Evolutionary conservation across 2,113 vertebrate species (phyloP).

Genomic region (Ailuropoda melanoleuca): DNA sequence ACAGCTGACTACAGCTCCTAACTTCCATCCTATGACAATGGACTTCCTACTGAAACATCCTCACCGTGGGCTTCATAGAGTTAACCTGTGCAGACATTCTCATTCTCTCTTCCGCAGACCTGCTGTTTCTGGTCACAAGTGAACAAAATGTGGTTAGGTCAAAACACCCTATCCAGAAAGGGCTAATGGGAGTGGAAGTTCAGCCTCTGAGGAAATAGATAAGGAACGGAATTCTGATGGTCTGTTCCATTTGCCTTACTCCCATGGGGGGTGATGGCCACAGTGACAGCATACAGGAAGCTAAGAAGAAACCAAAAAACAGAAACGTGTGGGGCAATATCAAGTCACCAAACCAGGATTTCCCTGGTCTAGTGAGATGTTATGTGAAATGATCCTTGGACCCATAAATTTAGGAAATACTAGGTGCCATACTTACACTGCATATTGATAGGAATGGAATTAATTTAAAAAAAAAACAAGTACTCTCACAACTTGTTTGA

Average conservation of each 20-base stretch:
- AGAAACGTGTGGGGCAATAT: background rate
- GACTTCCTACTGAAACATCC: background rate
- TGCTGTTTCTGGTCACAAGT: constrained; percentile 1
- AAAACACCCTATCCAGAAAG: constrained; percentile 5
- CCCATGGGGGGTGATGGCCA: background rate
- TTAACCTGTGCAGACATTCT: background rate
- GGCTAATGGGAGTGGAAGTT: background rate
- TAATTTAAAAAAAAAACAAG: background rate
- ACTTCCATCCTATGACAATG: background rate
- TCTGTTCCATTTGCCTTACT: background rate
- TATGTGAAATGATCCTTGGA: background rate
- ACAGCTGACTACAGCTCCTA: background rate
- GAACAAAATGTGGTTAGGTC: background rate
- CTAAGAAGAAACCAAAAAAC: background rate
- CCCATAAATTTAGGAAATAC: background rate
- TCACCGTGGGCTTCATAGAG: background rate
- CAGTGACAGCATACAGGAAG: background rate
- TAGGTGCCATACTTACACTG: background rate
- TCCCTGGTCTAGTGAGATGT: background rate
- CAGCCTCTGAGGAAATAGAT: constrained; percentile 6
- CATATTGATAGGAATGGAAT: background rate
- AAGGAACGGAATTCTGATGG: background rate
- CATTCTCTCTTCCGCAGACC: background rate
- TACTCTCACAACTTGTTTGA: background rate
- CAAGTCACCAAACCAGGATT: background rate